These are phyloP conservation scores for Yponomeuta cagnagella DNA, from an alignment of 2,888 invertebrate species.

Conservation along the genomic window DNA sequence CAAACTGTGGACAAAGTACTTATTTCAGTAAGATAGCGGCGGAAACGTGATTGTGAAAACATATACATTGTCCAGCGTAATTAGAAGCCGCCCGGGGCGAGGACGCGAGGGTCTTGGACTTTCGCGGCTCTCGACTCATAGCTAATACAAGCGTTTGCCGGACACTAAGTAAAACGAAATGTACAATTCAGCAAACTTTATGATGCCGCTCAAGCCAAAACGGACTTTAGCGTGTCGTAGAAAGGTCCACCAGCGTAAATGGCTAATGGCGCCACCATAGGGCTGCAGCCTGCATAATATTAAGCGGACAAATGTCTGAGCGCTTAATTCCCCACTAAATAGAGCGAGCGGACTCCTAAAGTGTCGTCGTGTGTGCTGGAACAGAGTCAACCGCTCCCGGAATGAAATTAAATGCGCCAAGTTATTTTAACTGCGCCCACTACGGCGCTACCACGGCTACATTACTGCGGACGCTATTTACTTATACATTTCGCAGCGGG, in stretches of 20 bases:
- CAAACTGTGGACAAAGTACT: not conserved
- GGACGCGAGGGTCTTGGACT: not conserved
- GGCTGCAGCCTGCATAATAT: constrained; percentile 11
- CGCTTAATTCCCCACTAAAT: constrained; percentile 15
- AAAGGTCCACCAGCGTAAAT: not conserved
- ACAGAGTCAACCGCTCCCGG: constrained; percentile 7
- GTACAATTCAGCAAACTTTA: constrained; percentile 4
- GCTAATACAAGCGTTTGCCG: constrained; percentile 12
- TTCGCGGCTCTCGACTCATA: constrained; percentile 2
- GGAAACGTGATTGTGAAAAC: not conserved
- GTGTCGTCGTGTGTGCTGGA: constrained; percentile 9
- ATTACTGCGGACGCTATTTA: not conserved
- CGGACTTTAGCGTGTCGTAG: not conserved
- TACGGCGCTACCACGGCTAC: not conserved
- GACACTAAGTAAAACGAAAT: constrained; percentile 12
- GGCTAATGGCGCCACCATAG: not conserved
- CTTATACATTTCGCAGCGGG: not conserved
- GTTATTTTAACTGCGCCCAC: not conserved
- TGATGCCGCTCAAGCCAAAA: not conserved
- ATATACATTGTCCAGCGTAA: not conserved
- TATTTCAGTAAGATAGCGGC: not conserved
- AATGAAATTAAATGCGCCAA: constrained; percentile 6
- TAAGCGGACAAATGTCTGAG: constrained; percentile 10
- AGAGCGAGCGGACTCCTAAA: constrained; percentile 5
- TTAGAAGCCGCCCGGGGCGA: not conserved